Conservation (phyloP, 2,797 vertebrate species). For the Poeciliopsis turneri region DNA sequence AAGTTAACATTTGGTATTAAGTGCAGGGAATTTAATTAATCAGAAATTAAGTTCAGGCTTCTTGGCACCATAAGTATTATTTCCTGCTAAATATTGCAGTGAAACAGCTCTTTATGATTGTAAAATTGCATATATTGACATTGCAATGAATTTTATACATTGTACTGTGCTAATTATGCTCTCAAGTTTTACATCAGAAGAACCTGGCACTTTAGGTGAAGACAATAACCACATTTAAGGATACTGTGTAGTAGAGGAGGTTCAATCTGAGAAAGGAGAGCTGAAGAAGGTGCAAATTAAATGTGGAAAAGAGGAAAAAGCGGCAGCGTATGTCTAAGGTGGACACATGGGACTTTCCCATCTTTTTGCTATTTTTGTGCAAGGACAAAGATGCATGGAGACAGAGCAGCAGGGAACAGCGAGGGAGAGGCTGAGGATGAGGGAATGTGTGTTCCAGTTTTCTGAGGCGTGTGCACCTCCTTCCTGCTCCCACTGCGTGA, state of each 20-base stretch:
- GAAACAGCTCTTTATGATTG: background rate
- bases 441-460: slow-evolving; percentile 69
- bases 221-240: background rate
- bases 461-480: slow-evolving; percentile 59
- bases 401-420: slow-evolving; percentile 37
- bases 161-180: background rate
- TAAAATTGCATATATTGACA: background rate
- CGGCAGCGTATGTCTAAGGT: slow-evolving; percentile 26
- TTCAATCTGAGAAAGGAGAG: background rate
- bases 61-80: background rate
- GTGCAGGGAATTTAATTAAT: background rate
- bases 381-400: slow-evolving; percentile 73
- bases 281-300: slow-evolving; percentile 20
- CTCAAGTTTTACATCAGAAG: background rate
- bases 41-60: background rate
- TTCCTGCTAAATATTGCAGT: background rate
- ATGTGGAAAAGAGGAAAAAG: slow-evolving; percentile 23
- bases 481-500: slow-evolving; percentile 69
- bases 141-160: background rate
- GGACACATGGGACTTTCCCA: slow-evolving; percentile 67
- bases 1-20: background rate
- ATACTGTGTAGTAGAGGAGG: background rate
- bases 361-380: slow-evolving; percentile 68
- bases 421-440: slow-evolving; percentile 54
- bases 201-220: background rate